phyloP scores from a whole-genome alignment of 1,140 invertebrate species.

The Schlechtendalia chinensis region DNA sequence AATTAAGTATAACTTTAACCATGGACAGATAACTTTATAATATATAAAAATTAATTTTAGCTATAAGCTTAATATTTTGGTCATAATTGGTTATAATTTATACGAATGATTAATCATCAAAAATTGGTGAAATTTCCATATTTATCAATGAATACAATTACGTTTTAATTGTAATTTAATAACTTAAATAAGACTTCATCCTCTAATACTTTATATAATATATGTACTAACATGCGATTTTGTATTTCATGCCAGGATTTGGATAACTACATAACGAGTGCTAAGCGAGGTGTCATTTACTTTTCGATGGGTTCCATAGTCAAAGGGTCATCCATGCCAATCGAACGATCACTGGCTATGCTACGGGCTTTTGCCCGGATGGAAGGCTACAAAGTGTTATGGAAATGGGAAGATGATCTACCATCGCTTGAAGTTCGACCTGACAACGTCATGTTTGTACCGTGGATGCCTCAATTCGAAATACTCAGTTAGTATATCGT shows the following conservation, averaged over 20 bases:
- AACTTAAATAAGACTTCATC: no score
- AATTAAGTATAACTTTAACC: no score
- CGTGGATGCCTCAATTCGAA: conserved; percentile 67
- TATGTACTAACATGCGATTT: no score
- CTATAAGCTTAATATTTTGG: no score
- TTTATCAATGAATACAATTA: no score
- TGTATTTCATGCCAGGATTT: conserved; percentile 3
- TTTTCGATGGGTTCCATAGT: conserved; percentile 56
- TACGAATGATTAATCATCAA: no score
- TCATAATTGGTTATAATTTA: no score
- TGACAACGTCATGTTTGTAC: conserved; percentile 62
- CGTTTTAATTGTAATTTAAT: no score
- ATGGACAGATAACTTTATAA: no score
- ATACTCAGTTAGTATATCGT: conserved; percentile 60
- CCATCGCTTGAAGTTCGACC: conserved; percentile 55
- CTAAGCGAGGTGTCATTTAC: conserved; percentile 55
- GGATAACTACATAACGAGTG: conserved; percentile 15
- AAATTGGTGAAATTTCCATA: no score
- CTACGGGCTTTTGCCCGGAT: conserved; percentile 56
- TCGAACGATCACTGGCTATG: conserved; percentile 52
- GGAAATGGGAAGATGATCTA: conserved; percentile 62
- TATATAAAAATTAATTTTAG: no score
- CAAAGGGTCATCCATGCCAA: conserved; percentile 52
- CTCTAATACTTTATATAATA: no score
- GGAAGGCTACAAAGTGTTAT: conserved; percentile 58